Evolutionary conservation across 2,888 invertebrate species (phyloP).

Genomic region (Perizoma affinitatum): DNA sequence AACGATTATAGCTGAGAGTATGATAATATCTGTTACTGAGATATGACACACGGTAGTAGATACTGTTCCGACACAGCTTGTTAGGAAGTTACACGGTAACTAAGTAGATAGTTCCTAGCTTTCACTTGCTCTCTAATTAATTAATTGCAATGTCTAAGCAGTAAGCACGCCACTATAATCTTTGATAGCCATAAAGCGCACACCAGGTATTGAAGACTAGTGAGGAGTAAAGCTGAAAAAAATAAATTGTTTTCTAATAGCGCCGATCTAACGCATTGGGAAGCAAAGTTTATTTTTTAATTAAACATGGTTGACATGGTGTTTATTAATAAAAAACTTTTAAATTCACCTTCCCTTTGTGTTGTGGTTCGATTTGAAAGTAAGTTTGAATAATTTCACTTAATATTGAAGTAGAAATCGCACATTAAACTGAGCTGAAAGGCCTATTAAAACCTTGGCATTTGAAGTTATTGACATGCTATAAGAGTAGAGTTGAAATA

Average conservation of each 20-base stretch:
- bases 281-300: too few species aligned
- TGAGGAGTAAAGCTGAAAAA: constrained; percentile 12
- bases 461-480: constrained; percentile 1
- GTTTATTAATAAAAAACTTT: too few species aligned
- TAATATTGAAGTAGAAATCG: background rate
- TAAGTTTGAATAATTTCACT: background rate
- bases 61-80: constrained; percentile 21
- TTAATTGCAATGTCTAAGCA: constrained; percentile 34
- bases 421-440: background rate
- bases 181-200: constrained; percentile 15
- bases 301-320: too few species aligned
- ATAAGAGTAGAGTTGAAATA: background rate
- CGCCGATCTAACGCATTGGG: too few species aligned
- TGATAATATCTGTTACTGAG: constrained; percentile 9
- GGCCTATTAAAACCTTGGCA: background rate
- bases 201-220: constrained; percentile 5
- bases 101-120: constrained; percentile 13
- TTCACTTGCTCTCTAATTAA: constrained; percentile 38
- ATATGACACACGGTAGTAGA: constrained; percentile 26
- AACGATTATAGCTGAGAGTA: constrained; percentile 4
- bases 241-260: background rate
- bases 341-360: too few species aligned
- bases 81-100: constrained; percentile 20
- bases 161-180: constrained; percentile 25
- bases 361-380: background rate